A percentile compares a stretch with the other conserved stretches of the same genome.
Evolutionary conservation across 2,888 invertebrate genomes (phyloP).

Genomic region (Oscheius onirici): DNA sequence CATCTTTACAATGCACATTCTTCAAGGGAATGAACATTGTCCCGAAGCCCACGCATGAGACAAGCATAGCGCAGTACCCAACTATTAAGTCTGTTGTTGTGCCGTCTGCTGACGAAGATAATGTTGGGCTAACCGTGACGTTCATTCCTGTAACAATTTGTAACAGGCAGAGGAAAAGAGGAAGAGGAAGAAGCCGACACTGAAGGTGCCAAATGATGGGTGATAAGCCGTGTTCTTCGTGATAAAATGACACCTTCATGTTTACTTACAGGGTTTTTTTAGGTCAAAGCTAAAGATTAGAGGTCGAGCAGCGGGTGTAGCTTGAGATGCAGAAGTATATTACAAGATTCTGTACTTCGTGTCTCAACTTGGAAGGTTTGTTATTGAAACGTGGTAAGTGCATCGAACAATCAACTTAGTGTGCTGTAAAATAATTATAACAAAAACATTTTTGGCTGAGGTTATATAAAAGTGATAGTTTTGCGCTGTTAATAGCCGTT

Average conservation of each 20-base stretch:
- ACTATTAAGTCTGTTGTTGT: constrained; percentile 38
- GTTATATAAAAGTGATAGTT: too few species aligned
- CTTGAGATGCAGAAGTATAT: too few species aligned
- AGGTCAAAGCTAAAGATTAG: neutral
- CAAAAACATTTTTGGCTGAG: too few species aligned
- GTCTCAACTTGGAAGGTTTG: too few species aligned
- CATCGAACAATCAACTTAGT: too few species aligned
- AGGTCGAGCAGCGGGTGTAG: neutral
- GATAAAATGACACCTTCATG: neutral
- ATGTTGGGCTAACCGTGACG: neutral
- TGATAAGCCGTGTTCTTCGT: neutral
- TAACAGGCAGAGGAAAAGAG: neutral
- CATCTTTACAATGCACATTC: constrained; percentile 58
- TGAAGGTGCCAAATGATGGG: constrained; percentile 5
- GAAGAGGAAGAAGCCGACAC: neutral
- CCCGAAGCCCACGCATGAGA: constrained; percentile 65
- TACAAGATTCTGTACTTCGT: too few species aligned
- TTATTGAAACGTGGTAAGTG: too few species aligned
- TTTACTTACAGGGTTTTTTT: neutral
- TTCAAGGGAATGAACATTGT: constrained; percentile 67
- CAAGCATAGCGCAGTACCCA: constrained; percentile 57
- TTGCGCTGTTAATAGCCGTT: too few species aligned
- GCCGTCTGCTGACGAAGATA: too few species aligned
- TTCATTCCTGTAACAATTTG: neutral
- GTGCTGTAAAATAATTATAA: too few species aligned